Evolutionary conservation across 2,113 vertebrate species (phyloP), one percentile per base, ranked within the genome.

Genomic region (Neolamprologus modestus): DNA sequence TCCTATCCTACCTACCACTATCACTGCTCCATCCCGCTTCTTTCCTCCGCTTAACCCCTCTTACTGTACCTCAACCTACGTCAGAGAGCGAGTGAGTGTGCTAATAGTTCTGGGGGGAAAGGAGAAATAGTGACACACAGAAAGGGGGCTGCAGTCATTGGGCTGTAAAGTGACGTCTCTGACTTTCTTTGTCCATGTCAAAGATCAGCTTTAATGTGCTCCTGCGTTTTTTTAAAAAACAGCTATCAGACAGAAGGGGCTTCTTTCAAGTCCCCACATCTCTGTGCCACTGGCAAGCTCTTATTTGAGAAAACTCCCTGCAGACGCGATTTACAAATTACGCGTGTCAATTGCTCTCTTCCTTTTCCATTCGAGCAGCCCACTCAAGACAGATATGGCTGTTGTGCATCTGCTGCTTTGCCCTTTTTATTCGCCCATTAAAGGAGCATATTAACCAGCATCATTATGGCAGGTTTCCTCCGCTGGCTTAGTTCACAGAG

Each of bases 101-200:
- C 96, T 95, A 92, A 93, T 87, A 89, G 88, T 92, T 89, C 40
- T 19, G 89, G 84, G 89, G 28, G 82, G 28, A 47, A 33, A 84
- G 78, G 66, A 81, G 91, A 94, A 94, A 95, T 90, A 92, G 90
- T 93, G 95, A 96, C 95, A 95, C 94, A 95, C 91, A 82, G 83
- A 52, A 90, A 37, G 89, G 93, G 90, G 95, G 91, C 71, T 83
- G 92, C 73, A 81, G 88, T 94, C 93, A 94, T 91, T 93, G 91
- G 37, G 94, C 88, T 94, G 96, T 96, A 95, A 96, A 96, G 85
- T 96, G 95, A 96, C 94, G 95, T 97, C 92, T 92, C 82, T 91
- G 76, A 94, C 91, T 93, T 80, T 85, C 87, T 92, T 92, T 93
- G 68, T 93, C 91, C 81, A 82, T 88, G 91, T 89, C 79, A 79